Evolutionary conservation across 2,113 vertebrate genomes (phyloP).

Genomic region (Arizona elegans): DNA sequence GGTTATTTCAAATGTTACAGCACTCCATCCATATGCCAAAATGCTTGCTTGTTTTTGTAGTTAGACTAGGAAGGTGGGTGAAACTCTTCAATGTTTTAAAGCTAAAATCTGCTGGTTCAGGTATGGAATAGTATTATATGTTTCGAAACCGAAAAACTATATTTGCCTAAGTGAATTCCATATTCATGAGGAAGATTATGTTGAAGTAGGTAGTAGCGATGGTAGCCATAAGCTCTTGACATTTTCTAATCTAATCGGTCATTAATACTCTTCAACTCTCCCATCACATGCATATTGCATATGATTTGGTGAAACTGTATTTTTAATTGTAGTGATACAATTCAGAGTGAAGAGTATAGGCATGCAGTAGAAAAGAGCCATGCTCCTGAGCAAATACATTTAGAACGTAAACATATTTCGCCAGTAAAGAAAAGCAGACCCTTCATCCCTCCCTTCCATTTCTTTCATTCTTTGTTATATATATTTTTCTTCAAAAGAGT

Average conservation of each 20-base stretch:
- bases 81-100: background rate
- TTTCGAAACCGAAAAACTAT: background rate
- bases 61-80: background rate
- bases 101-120: background rate
- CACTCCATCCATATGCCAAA: background rate
- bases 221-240: background rate
- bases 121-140: background rate
- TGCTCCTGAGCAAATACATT: background rate
- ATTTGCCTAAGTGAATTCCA: background rate
- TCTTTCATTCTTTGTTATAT: background rate
- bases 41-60: background rate
- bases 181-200: background rate
- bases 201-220: background rate
- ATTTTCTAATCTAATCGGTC: background rate
- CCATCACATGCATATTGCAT: background rate
- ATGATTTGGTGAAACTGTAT: background rate
- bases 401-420: background rate
- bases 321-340: background rate
- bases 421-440: background rate
- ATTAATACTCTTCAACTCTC: background rate
- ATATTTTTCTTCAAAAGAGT: background rate
- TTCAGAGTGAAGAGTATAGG: background rate
- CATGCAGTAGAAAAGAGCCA: background rate
- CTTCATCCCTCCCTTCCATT: background rate
- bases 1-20: background rate